phyloP scores from a whole-genome alignment of 2,113 vertebrate genomes.

The Mesocricetus auratus region DNA sequence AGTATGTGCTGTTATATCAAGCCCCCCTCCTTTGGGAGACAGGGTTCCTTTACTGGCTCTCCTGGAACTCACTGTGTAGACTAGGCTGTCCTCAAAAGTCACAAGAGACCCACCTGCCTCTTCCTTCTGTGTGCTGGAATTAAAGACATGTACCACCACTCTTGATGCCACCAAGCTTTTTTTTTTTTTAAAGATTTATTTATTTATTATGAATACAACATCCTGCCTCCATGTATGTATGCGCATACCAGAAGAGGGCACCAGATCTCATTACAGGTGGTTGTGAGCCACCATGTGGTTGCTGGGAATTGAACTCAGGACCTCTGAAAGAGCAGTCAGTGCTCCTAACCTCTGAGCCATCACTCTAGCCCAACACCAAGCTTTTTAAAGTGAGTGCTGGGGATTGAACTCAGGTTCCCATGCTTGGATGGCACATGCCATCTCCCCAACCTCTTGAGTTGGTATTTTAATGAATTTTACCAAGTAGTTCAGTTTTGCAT shows the following conservation, averaged over 20 bases:
- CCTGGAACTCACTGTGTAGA: not conserved
- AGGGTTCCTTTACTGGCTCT: not conserved
- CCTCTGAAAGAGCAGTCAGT: too few species aligned
- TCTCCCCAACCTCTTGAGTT: not conserved
- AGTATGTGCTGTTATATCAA: not conserved
- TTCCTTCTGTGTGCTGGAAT: not conserved
- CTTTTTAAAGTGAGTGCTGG: not conserved
- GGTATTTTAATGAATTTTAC: not conserved
- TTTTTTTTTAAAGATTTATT: too few species aligned
- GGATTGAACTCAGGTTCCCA: not conserved
- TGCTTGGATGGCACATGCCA: not conserved
- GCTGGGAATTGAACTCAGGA: too few species aligned
- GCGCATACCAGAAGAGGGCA: too few species aligned
- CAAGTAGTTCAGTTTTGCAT: not conserved
- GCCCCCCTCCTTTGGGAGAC: accelerated
- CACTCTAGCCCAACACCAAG: not conserved
- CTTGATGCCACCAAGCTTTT: too few species aligned
- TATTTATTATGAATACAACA: too few species aligned
- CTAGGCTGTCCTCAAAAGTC: not conserved
- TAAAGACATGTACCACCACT: not conserved
- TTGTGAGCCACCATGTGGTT: too few species aligned
- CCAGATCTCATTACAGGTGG: too few species aligned
- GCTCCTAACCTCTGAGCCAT: too few species aligned
- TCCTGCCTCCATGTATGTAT: too few species aligned
- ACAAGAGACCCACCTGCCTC: not conserved